A percentile compares a stretch with the other conserved stretches of the same genome.
These are phyloP conservation scores for Drosophila cracens DNA, from an alignment of 2,888 invertebrate genomes.

Conservation along the genomic window DNA sequence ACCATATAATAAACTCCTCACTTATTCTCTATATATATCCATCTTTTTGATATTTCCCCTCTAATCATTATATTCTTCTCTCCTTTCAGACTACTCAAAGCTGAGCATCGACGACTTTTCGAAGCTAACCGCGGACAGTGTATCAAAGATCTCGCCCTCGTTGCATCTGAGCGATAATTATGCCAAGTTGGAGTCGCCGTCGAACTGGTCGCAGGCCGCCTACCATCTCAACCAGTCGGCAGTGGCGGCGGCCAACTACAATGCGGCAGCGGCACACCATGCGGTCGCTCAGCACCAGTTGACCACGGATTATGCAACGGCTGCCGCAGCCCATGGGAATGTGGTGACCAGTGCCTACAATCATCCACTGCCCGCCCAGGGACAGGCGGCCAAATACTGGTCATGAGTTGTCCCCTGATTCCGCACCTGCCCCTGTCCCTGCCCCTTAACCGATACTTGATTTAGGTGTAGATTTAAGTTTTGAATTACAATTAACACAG, in stretches of 20 bases:
- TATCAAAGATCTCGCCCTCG: constrained; percentile 84
- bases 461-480: constrained; percentile 21
- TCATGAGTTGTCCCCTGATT: constrained; percentile 62
- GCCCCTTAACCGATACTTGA: not conserved
- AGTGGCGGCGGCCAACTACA: constrained; percentile 83
- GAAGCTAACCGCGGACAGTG: constrained; percentile 85
- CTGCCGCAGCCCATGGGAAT: constrained; percentile 81
- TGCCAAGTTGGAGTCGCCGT: constrained; percentile 82
- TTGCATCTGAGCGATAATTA: constrained; percentile 83
- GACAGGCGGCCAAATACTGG: constrained; percentile 83
- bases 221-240: constrained; percentile 83
- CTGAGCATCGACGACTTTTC: constrained; percentile 85
- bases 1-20: not conserved
- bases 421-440: not conserved
- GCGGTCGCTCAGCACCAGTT: constrained; percentile 79
- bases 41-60: too few relatives aligned
- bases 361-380: constrained; percentile 82
- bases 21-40: not conserved
- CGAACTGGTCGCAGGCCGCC: constrained; percentile 84
- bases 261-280: constrained; percentile 80
- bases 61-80: not conserved
- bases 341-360: constrained; percentile 82
- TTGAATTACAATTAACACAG: constrained; percentile 35
- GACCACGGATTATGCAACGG: constrained; percentile 79
- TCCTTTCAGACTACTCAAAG: constrained; percentile 86